Evolutionary conservation across 2,113 vertebrate genomes (phyloP).

Genomic region (Rhinopomastus cyanomelas): DNA sequence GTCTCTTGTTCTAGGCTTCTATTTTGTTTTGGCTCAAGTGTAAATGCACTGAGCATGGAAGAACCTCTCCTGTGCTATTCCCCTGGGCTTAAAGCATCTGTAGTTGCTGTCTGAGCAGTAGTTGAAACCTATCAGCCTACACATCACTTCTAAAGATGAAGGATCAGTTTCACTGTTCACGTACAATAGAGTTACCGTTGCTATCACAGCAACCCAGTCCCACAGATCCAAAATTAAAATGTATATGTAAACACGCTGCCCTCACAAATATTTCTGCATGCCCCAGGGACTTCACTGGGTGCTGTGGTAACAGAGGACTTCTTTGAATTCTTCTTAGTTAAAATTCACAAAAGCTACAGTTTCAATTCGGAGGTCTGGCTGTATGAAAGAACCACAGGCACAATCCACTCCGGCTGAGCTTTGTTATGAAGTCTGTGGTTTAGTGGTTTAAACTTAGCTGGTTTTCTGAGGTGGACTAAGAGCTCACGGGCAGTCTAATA

Average conservation of each 20-base stretch:
- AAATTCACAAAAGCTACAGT: background rate
- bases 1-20: too few relatives aligned
- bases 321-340: background rate
- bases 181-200: background rate
- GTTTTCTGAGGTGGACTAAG: background rate
- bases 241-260: background rate
- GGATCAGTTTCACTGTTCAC: background rate
- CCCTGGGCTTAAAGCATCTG: background rate
- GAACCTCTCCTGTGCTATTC: background rate
- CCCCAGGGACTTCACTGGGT: background rate
- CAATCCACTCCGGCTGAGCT: background rate
- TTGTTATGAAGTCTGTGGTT: background rate
- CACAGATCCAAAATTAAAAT: background rate
- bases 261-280: background rate
- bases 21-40: background rate
- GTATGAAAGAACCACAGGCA: background rate
- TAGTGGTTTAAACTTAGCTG: background rate
- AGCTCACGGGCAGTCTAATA: background rate
- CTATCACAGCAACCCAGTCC: background rate
- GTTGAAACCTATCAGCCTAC: background rate
- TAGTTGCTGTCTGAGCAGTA: accelerated
- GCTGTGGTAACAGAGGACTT: background rate
- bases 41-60: background rate
- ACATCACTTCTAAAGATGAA: background rate
- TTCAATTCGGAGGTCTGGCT: background rate